Evolutionary conservation across 2,888 invertebrate species (phyloP).

Genomic region (Eumerus sabulonum): DNA sequence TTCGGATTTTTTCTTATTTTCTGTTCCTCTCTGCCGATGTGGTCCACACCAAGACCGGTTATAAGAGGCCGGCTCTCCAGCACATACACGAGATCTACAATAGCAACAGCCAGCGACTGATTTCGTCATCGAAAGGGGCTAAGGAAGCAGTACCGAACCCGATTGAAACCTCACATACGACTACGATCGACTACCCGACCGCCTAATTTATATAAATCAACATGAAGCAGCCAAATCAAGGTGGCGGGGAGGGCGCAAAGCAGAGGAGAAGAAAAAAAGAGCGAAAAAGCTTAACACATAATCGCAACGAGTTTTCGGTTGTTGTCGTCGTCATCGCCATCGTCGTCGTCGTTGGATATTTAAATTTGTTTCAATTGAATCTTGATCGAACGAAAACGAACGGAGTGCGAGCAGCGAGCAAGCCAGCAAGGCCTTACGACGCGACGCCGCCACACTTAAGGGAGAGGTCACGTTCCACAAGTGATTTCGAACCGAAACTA

Average conservation of each 20-base stretch:
- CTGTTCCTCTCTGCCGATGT: constrained; percentile 23
- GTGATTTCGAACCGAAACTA: neutral
- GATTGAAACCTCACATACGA: constrained; percentile 43
- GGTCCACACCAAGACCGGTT: constrained; percentile 55
- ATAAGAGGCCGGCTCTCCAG: constrained; percentile 2
- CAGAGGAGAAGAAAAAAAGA: constrained; percentile 7
- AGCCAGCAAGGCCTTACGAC: constrained; percentile 26
- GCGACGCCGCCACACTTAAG: neutral
- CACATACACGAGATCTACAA: constrained; percentile 45
- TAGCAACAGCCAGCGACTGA: constrained; percentile 39
- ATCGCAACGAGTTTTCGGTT: constrained; percentile 23
- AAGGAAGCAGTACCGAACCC: constrained; percentile 41
- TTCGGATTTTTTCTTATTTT: constrained; percentile 11
- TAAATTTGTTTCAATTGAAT: constrained; percentile 38
- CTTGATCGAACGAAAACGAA: constrained; percentile 27
- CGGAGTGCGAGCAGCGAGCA: neutral
- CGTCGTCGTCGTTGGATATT: constrained; percentile 42
- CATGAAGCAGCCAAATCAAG: neutral
- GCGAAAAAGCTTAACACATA: neutral
- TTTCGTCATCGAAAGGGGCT: constrained; percentile 46
- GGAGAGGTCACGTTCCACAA: neutral
- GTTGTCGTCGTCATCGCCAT: constrained; percentile 22
- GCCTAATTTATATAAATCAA: constrained; percentile 54
- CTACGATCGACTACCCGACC: neutral
- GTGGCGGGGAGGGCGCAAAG: constrained; percentile 2